Evolutionary conservation across 1,140 invertebrate genomes (phyloP), one percentile per base, ranked within the genome.

Genomic region (Sogatella furcifera): DNA sequence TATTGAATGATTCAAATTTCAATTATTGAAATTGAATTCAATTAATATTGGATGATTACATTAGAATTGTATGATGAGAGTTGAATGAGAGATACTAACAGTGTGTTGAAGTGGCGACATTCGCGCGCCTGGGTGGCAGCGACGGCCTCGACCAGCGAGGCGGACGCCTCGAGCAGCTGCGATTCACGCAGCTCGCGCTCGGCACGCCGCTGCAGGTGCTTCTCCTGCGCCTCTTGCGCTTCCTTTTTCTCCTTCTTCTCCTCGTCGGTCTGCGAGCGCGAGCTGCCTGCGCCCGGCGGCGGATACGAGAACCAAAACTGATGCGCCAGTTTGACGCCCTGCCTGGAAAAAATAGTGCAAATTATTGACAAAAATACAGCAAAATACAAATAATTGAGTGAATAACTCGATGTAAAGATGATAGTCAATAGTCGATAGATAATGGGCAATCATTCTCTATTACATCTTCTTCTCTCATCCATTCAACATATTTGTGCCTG

Each of bases 221-320:
- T 49, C 41, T 60, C 46, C 52, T 60, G 58, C 44, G 42, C 44
- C 49, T 59, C 42, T 42, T 31, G 52, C 11, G 15, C 21, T 9
- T 55, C 53, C 49, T 41, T 68, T 54, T 69, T 67, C 61, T 69
- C 66, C 59, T 69, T 69, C 62, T 69, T 69, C 63, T 69, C 68
- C 56, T 69, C 68, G 62, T 69, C 68, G 31, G 64, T 65, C 56
- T 68, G 67, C 42, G 62, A 62, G 15, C 68, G 59, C 44, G 66
- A 64, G 28, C 63, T 62, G 44, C 68, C 66, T n/a, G 66, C 63
- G 46, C 68, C 67, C 55, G 67, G 64, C 54, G 64, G 65, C 62
- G 67, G 67, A 62, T 66, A 68, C 22, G 67, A 68, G 57, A 68
- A 68, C 68, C 68, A 69, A 57, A 69, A 69, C 63, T 69, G 68